Evolutionary conservation across 53 echinoderm and acorn worm genomes (phyloP), one percentile per base, ranked within the genome.

Genomic region (Temnopleurus reevesii): DNA sequence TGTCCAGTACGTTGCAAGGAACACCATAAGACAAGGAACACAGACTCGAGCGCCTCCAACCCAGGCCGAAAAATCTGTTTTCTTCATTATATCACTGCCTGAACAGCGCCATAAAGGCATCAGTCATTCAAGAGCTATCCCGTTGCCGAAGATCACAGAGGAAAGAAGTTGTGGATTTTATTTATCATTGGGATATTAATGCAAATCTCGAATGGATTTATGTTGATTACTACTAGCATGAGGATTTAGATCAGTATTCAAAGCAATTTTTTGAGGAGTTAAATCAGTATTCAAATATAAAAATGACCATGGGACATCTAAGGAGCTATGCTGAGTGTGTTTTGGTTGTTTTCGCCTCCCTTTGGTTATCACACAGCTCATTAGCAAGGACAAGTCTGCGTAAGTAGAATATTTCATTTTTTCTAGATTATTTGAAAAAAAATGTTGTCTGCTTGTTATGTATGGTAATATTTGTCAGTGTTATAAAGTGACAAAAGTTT

Each of bases 381-480:
- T 31, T 29, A 12, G 81, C 81, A 26, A 26, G 81, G 53, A 81
- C 28, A 44, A 81, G 81, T 81, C 31, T 81, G 28, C 81, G 81
- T 81, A 23, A 56, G 83, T 35, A 12, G 4, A 33, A n/a, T 35
- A 9, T 34, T 31, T 82, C 49, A 5, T 81, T 81, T 27, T 5
- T 33, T 65, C 5, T 27, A n/a, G n/a, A n/a, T n/a, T n/a, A n/a
- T n/a, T n/a, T n/a, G n/a, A n/a, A n/a, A n/a, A n/a, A n/a, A n/a
- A n/a, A n/a, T n/a, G n/a, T n/a, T n/a, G n/a, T n/a, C n/a, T n/a
- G n/a, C n/a, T n/a, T n/a, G n/a, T n/a, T n/a, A n/a, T n/a, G n/a
- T n/a, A n/a, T n/a, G n/a, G n/a, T n/a, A n/a, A n/a, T n/a, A n/a
- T n/a, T n/a, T n/a, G n/a, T n/a, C n/a, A n/a, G n/a, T n/a, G n/a